A percentile compares a stretch with the other conserved stretches of the same genome.
phyloP scores from a whole-genome alignment of 2,888 invertebrate genomes.

The Ophion slaviceki region DNA sequence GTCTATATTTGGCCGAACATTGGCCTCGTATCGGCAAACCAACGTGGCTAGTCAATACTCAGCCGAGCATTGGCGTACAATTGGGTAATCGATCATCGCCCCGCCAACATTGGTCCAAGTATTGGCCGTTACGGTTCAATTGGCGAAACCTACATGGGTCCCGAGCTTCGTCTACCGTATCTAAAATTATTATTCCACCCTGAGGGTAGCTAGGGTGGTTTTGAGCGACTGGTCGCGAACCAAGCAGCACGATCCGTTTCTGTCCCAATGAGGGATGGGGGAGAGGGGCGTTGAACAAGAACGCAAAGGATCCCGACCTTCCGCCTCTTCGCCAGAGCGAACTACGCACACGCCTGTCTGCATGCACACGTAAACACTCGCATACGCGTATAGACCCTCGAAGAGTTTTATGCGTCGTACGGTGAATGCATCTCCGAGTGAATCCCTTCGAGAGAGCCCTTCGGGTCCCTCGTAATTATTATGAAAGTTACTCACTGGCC shows the following conservation, averaged over 20 bases:
- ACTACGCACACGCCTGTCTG: neutral
- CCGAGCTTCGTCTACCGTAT: constrained; percentile 40
- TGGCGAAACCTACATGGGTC: too few species aligned
- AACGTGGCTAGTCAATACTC: too few species aligned
- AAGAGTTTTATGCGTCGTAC: constrained; percentile 26
- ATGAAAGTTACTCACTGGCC: constrained; percentile 55
- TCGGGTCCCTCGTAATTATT: constrained; percentile 30
- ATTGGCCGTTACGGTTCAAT: too few species aligned
- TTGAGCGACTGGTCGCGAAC: constrained; percentile 53
- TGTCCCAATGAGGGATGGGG: constrained; percentile 69
- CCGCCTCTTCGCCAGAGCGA: neutral
- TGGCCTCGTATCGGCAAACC: too few species aligned
- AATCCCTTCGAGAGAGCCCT: constrained; percentile 27
- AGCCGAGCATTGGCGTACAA: too few species aligned
- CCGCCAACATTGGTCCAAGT: too few species aligned
- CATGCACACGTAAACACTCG: neutral
- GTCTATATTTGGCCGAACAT: too few species aligned
- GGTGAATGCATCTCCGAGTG: constrained; percentile 35
- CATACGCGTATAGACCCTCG: neutral
- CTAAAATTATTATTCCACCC: constrained; percentile 73
- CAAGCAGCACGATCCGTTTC: constrained; percentile 71
- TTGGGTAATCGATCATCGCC: too few species aligned
- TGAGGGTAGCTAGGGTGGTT: constrained; percentile 66
- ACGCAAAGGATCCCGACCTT: constrained; percentile 50
- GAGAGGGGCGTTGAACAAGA: constrained; percentile 57